These are phyloP conservation scores for Rhinopithecus roxellana DNA, from an alignment of 2,113 vertebrate species.

Conservation along the genomic window DNA sequence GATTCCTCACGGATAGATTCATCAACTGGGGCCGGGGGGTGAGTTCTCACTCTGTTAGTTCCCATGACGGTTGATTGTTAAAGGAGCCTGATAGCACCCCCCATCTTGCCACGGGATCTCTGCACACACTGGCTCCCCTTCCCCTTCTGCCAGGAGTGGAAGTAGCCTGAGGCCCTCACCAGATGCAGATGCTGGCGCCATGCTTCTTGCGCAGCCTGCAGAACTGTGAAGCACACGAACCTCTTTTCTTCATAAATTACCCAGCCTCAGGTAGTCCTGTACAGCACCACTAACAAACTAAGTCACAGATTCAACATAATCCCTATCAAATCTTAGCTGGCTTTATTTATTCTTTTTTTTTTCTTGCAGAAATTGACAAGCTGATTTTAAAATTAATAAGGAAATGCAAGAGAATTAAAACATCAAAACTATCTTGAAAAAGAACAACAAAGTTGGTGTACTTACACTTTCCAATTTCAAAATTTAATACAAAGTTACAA, in stretches of 20 bases:
- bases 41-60: background rate
- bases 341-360: background rate
- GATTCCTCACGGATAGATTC: background rate
- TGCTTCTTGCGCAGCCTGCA: background rate
- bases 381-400: constrained; percentile 12
- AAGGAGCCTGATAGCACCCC: background rate
- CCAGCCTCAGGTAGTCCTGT: background rate
- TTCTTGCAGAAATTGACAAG: background rate
- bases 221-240: background rate
- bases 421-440: background rate
- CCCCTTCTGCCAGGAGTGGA: background rate
- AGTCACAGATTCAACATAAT: background rate
- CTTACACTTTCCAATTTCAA: background rate
- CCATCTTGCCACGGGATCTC: background rate
- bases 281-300: background rate
- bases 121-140: background rate
- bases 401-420: constrained; percentile 18
- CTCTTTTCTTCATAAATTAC: background rate
- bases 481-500: background rate
- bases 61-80: background rate
- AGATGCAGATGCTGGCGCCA: background rate
- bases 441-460: background rate
- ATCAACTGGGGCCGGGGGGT: background rate
- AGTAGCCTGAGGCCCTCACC: background rate
- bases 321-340: background rate